These are phyloP conservation scores for Alviniconcha marisindica DNA, from an alignment of 1,140 invertebrate species.

Conservation along the genomic window DNA sequence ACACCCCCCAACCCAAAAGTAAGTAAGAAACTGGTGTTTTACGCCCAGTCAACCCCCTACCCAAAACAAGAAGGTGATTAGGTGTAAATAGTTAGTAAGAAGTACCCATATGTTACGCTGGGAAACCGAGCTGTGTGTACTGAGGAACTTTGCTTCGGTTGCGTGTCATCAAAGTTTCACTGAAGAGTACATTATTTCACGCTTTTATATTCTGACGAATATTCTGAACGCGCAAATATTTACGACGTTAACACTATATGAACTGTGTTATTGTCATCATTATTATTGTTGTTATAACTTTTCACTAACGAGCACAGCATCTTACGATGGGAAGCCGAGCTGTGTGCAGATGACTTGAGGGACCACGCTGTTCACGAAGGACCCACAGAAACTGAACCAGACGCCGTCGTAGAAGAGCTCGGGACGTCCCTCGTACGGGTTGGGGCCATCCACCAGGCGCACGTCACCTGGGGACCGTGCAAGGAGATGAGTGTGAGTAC, in stretches of 20 bases:
- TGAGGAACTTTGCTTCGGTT: too few species aligned
- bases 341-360: neutral
- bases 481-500: too few species aligned
- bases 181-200: too few species aligned
- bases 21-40: neutral
- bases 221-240: neutral
- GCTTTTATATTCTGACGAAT: neutral
- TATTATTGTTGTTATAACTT: too few species aligned
- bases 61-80: neutral
- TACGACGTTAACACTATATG: too few species aligned
- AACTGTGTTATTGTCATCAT: too few species aligned
- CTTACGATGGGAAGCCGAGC: neutral
- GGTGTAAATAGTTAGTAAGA: too few species aligned
- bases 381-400: constrained; percentile 12
- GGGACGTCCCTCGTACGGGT: constrained; percentile 7
- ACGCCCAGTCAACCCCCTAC: too few species aligned
- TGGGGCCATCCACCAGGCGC: neutral
- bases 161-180: too few species aligned
- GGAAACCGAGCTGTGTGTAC: too few species aligned
- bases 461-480: constrained; percentile 5
- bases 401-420: constrained; percentile 13
- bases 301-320: neutral
- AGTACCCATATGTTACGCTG: too few species aligned
- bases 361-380: neutral
- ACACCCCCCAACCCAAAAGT: too few species aligned